Evolutionary conservation across 2,888 invertebrate species (phyloP).

Genomic region (Syritta pipiens): DNA sequence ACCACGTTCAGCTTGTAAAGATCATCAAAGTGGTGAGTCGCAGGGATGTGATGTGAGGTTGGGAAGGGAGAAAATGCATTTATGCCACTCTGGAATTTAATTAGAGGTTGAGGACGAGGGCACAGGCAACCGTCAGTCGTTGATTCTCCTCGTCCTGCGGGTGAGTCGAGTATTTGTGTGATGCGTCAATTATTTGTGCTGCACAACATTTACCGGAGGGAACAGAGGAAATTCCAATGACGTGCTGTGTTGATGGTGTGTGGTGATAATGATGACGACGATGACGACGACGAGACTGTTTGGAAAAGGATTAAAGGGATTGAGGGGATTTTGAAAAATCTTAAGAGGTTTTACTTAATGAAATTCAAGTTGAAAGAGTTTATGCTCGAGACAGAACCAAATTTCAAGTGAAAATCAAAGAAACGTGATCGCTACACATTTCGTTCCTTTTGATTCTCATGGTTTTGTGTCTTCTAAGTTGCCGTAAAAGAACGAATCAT

Average conservation of each 20-base stretch:
- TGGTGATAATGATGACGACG: neutral
- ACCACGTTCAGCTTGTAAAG: neutral
- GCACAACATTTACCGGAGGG: slow-evolving; percentile 12
- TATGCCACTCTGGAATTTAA: slow-evolving; percentile 53
- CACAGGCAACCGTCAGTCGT: too few relatives aligned
- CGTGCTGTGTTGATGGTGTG: slow-evolving; percentile 9
- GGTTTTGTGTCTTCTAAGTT: too few relatives aligned
- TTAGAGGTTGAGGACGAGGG: slow-evolving; percentile 48
- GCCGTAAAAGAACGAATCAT: too few relatives aligned
- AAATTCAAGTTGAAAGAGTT: too few relatives aligned
- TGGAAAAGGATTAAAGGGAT: too few relatives aligned
- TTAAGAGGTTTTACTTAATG: too few relatives aligned
- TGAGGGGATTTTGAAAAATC: too few relatives aligned
- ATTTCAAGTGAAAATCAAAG: too few relatives aligned
- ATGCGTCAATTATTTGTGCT: slow-evolving; percentile 43
- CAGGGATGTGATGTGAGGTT: neutral
- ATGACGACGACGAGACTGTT: too few relatives aligned
- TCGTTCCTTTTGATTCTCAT: too few relatives aligned
- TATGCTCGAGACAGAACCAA: too few relatives aligned
- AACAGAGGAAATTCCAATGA: slow-evolving; percentile 4
- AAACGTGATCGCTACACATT: too few relatives aligned
- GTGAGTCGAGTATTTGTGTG: slow-evolving; percentile 4
- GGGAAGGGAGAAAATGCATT: slow-evolving; percentile 12
- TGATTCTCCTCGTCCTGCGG: slow-evolving; percentile 12
- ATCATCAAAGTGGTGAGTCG: slow-evolving; percentile 12